Evolutionary conservation across 2,888 invertebrate genomes (phyloP).

Genomic region (Therioaphis trifolii): DNA sequence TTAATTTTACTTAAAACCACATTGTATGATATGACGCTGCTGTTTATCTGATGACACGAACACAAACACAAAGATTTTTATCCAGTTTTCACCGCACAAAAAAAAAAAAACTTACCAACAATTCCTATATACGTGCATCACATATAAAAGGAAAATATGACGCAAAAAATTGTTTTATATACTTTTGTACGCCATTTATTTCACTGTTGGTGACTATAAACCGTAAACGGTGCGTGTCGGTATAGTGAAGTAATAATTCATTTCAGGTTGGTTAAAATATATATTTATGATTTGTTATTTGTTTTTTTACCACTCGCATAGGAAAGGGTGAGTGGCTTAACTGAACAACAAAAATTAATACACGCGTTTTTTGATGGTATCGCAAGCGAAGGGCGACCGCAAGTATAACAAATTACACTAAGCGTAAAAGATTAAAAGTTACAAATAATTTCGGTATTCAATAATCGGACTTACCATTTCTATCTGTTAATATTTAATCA

Average conservation of each 20-base stretch:
- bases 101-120: conserved; percentile 25
- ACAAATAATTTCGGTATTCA: neutral
- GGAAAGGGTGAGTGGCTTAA: neutral
- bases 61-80: neutral
- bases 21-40: conserved; percentile 3
- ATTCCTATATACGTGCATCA: neutral
- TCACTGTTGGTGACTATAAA: conserved; percentile 58
- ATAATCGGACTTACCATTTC: no score
- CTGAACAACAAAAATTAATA: conserved; percentile 40
- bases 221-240: conserved; percentile 49
- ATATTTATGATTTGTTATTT: conserved; percentile 57
- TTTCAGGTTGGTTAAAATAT: conserved; percentile 48
- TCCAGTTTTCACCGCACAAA: no score
- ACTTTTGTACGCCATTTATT: conserved; percentile 57
- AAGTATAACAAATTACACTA: conserved; percentile 1
- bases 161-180: conserved; percentile 40
- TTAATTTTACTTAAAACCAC: conserved; percentile 19
- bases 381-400: neutral
- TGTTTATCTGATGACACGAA: conserved; percentile 24
- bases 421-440: neutral
- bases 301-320: neutral
- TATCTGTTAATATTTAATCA: no score
- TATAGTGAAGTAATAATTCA: conserved; percentile 56
- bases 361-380: conserved; percentile 15
- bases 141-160: neutral